These are phyloP conservation scores for Tetragnatha montana DNA, from an alignment of 2,888 invertebrate genomes.

Conservation along the genomic window DNA sequence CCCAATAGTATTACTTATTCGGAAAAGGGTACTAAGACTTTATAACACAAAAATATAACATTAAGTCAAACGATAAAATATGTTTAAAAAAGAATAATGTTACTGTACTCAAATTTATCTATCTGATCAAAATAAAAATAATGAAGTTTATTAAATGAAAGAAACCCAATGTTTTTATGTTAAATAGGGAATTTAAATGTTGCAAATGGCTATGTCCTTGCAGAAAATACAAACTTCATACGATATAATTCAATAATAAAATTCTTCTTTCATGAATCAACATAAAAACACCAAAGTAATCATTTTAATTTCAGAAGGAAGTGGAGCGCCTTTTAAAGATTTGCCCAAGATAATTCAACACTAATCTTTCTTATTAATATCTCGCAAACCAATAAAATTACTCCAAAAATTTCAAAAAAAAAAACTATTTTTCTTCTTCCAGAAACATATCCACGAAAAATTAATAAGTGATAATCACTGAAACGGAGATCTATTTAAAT, in stretches of 20 bases:
- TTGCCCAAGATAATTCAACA: not conserved
- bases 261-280: constrained; percentile 12
- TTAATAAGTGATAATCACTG: constrained; percentile 2
- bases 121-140: too few relatives aligned
- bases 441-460: not conserved
- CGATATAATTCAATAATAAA: not conserved
- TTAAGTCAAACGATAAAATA: too few relatives aligned
- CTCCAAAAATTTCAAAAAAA: not conserved
- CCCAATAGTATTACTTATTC: too few relatives aligned
- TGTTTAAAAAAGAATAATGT: too few relatives aligned
- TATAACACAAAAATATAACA: too few relatives aligned
- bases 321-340: not conserved
- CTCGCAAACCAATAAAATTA: not conserved
- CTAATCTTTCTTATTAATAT: constrained; percentile 19
- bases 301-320: not conserved
- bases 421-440: not conserved
- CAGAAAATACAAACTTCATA: too few relatives aligned
- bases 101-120: too few relatives aligned
- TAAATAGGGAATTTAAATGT: too few relatives aligned
- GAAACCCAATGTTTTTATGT: too few relatives aligned
- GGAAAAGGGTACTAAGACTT: too few relatives aligned
- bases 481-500: constrained; percentile 37
- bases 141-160: too few relatives aligned
- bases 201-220: too few relatives aligned
- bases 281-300: not conserved